Base-by-base conservation (phyloP, 92 coral and sea anemone species). In the Phymanthus crucifer region DNA sequence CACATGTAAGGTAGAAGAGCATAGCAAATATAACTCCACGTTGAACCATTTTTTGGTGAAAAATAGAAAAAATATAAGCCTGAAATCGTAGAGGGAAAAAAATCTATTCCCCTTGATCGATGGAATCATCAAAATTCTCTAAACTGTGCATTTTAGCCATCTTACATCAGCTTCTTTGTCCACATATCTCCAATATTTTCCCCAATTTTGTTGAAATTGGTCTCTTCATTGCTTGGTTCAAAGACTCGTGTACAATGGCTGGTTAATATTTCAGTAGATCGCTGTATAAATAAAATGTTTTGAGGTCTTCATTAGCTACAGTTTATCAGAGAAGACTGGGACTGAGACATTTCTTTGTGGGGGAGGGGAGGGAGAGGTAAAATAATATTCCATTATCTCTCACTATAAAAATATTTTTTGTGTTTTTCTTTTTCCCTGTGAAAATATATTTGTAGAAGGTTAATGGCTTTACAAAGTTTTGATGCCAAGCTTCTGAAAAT, bases 1-100 rank as follows among this genome's bases (percentile, higher is more conserved):
- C 91, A 73, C 86, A 92, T 5, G 91, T 87, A 36, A 90, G 86
- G 72, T 90, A 92, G 64, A 87, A 90, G 12, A 90, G 84, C 87
- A 90, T 75, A 23, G 87, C 92, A 43, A 87, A 54, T 27, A 85
- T 70, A 10, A 80, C 83, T 61, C 84, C 84, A 24, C 87, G 89
- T 38, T 86, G 92, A 37, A 88, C 87, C 56, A 45, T 76, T 76
- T 68, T 56, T 77, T 36, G 43, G 24, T 14, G 23, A 40, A n/a
- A 29, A 54, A 50, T 16, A 50, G 4, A 3, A 2, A 54, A n/a
- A n/a, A n/a, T n/a, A 21, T 54, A 29, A 8, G 9, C 0, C 7
- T 54, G 14, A 54, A 54, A n/a, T 19, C 31, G 19, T 50, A 21
- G 23, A 50, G 57, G 17, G 19, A 4, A 54, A 29, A 54, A 54